Conservation (phyloP, 2,797 vertebrate species). For the Lepilemur septentrionalis region DNA sequence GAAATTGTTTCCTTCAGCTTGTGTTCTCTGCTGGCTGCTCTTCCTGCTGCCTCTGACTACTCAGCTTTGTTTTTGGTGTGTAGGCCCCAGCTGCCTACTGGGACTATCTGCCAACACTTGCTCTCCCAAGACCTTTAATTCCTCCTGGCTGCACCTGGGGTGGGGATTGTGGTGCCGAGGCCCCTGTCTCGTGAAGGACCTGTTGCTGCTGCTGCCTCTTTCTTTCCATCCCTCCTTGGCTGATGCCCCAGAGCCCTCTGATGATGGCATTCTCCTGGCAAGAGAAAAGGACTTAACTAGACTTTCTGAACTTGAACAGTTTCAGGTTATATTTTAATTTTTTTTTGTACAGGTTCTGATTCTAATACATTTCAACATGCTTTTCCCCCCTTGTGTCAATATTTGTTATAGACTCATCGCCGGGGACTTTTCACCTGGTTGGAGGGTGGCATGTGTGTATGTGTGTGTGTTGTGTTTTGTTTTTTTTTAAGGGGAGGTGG, state of each 20-base stretch:
- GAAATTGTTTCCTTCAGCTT: slow-evolving; percentile 29
- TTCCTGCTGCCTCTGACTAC: slow-evolving; percentile 47
- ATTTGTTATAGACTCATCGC: slow-evolving; percentile 80
- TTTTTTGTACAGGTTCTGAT: slow-evolving; percentile 85
- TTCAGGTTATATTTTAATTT: slow-evolving; percentile 86
- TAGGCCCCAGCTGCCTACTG: slow-evolving; percentile 17
- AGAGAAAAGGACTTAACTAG: slow-evolving; percentile 85
- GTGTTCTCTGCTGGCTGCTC: neutral
- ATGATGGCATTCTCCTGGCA: slow-evolving; percentile 81
- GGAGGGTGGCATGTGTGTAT: slow-evolving; percentile 13
- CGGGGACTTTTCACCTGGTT: slow-evolving; percentile 74
- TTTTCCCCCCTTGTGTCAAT: slow-evolving; percentile 73
- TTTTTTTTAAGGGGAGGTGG: slow-evolving; percentile 61
- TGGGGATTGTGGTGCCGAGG: slow-evolving; percentile 49
- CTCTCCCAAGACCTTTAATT: slow-evolving; percentile 46
- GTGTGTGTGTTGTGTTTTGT: slow-evolving; percentile 32
- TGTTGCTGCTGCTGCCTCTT: slow-evolving; percentile 48
- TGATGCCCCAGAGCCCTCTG: slow-evolving; percentile 81
- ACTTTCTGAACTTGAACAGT: slow-evolving; percentile 84
- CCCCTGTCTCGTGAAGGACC: slow-evolving; percentile 34
- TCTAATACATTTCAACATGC: slow-evolving; percentile 85
- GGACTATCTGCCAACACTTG: slow-evolving; percentile 66
- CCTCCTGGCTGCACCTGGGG: neutral
- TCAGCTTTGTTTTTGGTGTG: neutral
- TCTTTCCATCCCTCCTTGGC: neutral